phyloP scores from a whole-genome alignment of 2,888 invertebrate genomes.

The Athalia cordata region DNA sequence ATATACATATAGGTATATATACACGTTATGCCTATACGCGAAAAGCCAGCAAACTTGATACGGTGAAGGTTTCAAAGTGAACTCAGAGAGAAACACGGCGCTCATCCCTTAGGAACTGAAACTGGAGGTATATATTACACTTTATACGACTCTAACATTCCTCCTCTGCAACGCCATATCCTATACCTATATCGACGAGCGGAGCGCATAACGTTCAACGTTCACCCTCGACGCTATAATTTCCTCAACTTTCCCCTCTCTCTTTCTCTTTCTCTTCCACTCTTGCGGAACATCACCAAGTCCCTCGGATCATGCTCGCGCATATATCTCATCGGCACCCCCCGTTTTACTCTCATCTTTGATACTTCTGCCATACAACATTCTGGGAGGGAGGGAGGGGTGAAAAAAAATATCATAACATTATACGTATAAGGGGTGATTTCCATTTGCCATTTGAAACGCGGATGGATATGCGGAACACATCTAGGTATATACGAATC shows the following conservation, averaged over 20 bases:
- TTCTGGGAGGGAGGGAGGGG: neutral
- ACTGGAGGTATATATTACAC: constrained; percentile 15
- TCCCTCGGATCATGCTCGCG: constrained; percentile 16
- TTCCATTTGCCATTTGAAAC: too few species aligned
- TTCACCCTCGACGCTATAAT: neutral
- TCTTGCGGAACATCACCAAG: constrained; percentile 23
- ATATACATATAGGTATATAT: too few species aligned
- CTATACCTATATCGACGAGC: neutral
- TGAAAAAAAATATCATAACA: neutral
- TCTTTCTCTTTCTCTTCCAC: neutral
- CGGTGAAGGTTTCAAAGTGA: constrained; percentile 30
- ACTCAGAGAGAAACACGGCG: constrained; percentile 14
- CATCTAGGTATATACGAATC: neutral
- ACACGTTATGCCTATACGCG: neutral
- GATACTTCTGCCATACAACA: constrained; percentile 3
- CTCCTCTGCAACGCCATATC: neutral
- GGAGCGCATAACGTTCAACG: constrained; percentile 20
- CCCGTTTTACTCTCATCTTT: constrained; percentile 14
- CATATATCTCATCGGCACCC: constrained; percentile 3
- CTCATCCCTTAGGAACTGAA: neutral
- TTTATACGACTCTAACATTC: constrained; percentile 17
- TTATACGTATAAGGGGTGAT: neutral
- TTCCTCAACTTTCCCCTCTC: neutral
- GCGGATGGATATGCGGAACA: too few species aligned
- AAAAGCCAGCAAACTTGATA: neutral